Conservation (phyloP, 2,113 vertebrate genomes). For the Entomyzon cyanotis region DNA sequence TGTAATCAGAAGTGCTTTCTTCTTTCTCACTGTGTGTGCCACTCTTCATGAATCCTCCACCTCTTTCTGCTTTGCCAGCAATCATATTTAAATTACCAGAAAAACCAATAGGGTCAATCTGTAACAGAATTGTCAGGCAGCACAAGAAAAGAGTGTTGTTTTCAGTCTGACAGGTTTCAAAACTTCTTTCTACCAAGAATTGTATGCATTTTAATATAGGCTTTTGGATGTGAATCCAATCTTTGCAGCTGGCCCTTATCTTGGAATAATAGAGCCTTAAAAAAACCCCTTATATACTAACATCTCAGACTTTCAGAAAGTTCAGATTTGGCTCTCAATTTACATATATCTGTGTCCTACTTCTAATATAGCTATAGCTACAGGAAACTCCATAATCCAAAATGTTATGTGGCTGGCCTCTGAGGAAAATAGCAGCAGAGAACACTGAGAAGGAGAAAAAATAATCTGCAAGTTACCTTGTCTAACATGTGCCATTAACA, state of each 20-base stretch:
- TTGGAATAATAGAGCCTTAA: not conserved
- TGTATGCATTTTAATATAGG: conserved; percentile 67
- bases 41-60: conserved; percentile 13
- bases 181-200: conserved; percentile 60
- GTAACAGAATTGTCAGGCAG: conserved; percentile 55
- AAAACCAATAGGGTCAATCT: conserved; percentile 60
- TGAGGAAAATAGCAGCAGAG: not conserved
- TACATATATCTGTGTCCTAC: not conserved
- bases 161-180: conserved; percentile 59
- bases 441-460: not conserved
- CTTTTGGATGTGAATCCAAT: conserved; percentile 3
- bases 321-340: conserved; percentile 4
- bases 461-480: not conserved
- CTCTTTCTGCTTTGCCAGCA: conserved; percentile 60
- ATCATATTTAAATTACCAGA: conserved; percentile 65
- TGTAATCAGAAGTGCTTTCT: conserved; percentile 57
- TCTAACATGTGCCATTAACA: not conserved
- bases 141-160: conserved; percentile 66
- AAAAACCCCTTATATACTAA: not conserved
- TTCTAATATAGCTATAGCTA: not conserved
- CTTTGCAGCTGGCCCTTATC: conserved; percentile 27
- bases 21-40: conserved; percentile 34
- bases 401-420: not conserved
- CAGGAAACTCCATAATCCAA: not conserved
- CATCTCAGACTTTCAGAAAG: not conserved